Conservation (phyloP, 2,797 vertebrate species). For the Phyllotis vaccarum region DNA sequence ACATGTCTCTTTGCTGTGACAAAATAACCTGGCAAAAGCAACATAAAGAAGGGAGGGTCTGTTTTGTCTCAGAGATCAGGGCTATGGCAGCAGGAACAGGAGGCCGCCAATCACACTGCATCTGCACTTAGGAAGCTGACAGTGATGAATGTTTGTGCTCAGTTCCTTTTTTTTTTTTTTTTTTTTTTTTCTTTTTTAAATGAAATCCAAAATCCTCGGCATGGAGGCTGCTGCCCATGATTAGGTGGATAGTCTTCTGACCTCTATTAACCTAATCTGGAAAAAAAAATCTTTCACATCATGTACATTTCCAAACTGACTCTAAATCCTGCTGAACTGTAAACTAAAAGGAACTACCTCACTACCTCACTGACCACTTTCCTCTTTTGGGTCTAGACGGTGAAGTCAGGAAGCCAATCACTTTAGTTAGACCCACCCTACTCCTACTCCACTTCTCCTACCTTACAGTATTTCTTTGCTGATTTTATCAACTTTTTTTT, state of each 20-base stretch:
- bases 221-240: too few species aligned
- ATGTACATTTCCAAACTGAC: not conserved
- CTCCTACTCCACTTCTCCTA: fast-evolving
- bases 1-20: not conserved
- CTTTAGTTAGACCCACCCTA: not conserved
- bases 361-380: not conserved
- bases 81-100: not conserved
- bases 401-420: not conserved
- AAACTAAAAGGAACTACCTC: not conserved
- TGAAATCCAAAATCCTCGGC: not conserved
- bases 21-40: not conserved
- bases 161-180: not conserved
- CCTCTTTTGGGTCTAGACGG: not conserved
- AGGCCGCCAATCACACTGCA: not conserved
- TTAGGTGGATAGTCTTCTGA: not conserved
- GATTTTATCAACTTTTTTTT: not conserved
- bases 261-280: not conserved
- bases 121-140: not conserved
- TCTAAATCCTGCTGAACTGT: not conserved
- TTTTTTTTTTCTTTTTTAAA: not conserved
- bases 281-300: not conserved
- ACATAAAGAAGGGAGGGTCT: too few species aligned
- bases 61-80: not conserved
- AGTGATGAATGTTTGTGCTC: not conserved
- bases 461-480: not conserved